Conservation (phyloP, 2,888 invertebrate species). For the Hirtodrosophila alboralis region DNA sequence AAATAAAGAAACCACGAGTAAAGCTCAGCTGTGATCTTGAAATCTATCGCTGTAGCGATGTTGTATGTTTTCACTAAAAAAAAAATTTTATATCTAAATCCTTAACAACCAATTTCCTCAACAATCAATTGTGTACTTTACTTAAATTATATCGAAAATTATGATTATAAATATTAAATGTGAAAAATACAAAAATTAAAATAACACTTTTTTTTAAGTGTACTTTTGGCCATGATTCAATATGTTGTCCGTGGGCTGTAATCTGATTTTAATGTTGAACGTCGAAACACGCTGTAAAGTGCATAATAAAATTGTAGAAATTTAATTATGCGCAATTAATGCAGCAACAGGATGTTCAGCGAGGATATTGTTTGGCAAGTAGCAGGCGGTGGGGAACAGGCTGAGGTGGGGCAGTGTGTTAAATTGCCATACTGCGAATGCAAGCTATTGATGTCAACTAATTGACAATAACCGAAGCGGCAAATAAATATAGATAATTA, state of each 20-base stretch:
- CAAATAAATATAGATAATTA: constrained; percentile 23
- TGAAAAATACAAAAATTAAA: too few species aligned
- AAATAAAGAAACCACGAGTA: too few species aligned
- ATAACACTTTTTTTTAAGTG: too few species aligned
- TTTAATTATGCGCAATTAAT: constrained; percentile 77
- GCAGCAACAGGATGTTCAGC: constrained; percentile 51
- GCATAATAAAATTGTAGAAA: constrained; percentile 77
- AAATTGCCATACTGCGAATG: background rate
- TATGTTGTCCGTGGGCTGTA: constrained; percentile 47
- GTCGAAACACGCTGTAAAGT: constrained; percentile 62
- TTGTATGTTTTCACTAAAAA: too few species aligned
- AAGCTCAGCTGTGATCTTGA: too few species aligned
- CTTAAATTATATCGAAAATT: too few species aligned
- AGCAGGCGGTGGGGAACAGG: background rate
- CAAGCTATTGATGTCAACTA: constrained; percentile 46
- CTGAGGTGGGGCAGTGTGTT: background rate
- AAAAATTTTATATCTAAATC: too few species aligned
- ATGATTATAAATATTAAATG: too few species aligned
- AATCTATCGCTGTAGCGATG: too few species aligned
- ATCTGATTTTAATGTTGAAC: constrained; percentile 71
- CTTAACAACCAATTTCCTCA: too few species aligned
- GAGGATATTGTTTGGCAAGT: background rate
- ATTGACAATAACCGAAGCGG: constrained; percentile 37
- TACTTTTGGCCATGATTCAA: constrained; percentile 27
- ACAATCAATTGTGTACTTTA: too few species aligned